Evolutionary conservation across 2,888 invertebrate species (phyloP).

Genomic region (Diarsia brunnea): DNA sequence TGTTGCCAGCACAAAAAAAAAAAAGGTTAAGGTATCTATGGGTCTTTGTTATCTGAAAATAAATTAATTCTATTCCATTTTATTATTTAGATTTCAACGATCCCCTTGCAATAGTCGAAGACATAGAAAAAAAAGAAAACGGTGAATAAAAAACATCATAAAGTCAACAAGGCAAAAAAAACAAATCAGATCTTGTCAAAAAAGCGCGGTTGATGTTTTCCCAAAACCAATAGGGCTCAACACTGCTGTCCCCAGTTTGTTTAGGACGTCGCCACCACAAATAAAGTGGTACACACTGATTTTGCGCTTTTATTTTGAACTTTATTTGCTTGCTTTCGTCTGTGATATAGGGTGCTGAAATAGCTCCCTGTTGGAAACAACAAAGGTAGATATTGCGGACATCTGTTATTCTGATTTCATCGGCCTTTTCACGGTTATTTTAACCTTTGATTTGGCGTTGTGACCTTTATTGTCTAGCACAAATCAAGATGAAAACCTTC

Average conservation of each 20-base stretch:
- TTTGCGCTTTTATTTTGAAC: conserved; percentile 56
- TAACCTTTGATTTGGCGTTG: too few species aligned
- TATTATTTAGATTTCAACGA: too few species aligned
- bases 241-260: conserved; percentile 54
- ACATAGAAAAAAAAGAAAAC: too few species aligned
- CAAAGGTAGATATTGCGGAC: not conserved
- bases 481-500: too few species aligned
- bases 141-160: too few species aligned
- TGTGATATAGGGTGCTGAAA: conserved; percentile 31
- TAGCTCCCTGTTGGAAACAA: not conserved
- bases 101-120: too few species aligned
- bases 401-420: not conserved
- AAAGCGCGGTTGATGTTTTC: conserved; percentile 48
- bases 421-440: too few species aligned
- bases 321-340: conserved; percentile 49
- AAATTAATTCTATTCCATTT: too few species aligned
- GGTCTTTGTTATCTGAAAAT: too few species aligned
- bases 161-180: not conserved
- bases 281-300: conserved; percentile 52
- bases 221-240: conserved; percentile 40
- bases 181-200: conserved; percentile 27
- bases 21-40: too few species aligned
- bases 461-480: too few species aligned
- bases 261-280: conserved; percentile 59
- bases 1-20: too few species aligned